phyloP scores from a whole-genome alignment of 1,140 invertebrate genomes.

The Zaprionus taronus region DNA sequence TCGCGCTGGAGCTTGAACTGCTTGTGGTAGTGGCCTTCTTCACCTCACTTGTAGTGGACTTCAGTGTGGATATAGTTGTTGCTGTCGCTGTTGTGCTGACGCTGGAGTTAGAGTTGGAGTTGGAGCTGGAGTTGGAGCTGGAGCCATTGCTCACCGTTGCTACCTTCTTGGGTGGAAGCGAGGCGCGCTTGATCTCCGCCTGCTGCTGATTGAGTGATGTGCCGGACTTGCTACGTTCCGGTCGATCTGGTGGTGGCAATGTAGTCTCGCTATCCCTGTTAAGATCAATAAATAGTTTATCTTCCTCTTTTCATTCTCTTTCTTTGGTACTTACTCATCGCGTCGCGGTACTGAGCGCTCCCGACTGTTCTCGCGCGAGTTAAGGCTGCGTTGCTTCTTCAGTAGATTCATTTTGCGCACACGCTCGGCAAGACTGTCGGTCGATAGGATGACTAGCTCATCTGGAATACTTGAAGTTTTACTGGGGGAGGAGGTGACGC shows the following conservation, averaged over 20 bases:
- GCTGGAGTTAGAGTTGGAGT: slow-evolving; percentile 4
- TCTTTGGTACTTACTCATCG: slow-evolving; percentile 56
- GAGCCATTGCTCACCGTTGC: slow-evolving; percentile 33
- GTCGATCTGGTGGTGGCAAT: slow-evolving; percentile 68
- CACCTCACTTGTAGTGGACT: slow-evolving; percentile 33
- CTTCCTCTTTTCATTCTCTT: background rate
- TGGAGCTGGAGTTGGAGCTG: slow-evolving; percentile 1
- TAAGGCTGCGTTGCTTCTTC: slow-evolving; percentile 85
- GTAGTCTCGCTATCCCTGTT: slow-evolving; percentile 60
- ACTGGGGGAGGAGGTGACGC: slow-evolving; percentile 84
- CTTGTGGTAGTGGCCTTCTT: slow-evolving; percentile 35
- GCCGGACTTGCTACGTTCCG: slow-evolving; percentile 74
- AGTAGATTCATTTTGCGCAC: slow-evolving; percentile 87
- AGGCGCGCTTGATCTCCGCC: slow-evolving; percentile 59
- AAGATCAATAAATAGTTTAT: background rate
- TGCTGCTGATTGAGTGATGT: slow-evolving; percentile 57
- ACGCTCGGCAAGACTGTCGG: slow-evolving; percentile 87
- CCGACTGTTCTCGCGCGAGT: slow-evolving; percentile 85
- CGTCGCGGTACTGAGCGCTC: slow-evolving; percentile 82
- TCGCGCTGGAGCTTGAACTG: slow-evolving; percentile 36
- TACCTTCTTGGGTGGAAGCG: slow-evolving; percentile 74
- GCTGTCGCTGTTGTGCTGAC: slow-evolving; percentile 72
- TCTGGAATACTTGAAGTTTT: slow-evolving; percentile 83
- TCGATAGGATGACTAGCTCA: slow-evolving; percentile 86
- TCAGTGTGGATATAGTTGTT: slow-evolving; percentile 56